Evolutionary conservation across 2,113 vertebrate genomes (phyloP), one percentile per base, ranked within the genome.

Genomic region (Rhea americana): DNA sequence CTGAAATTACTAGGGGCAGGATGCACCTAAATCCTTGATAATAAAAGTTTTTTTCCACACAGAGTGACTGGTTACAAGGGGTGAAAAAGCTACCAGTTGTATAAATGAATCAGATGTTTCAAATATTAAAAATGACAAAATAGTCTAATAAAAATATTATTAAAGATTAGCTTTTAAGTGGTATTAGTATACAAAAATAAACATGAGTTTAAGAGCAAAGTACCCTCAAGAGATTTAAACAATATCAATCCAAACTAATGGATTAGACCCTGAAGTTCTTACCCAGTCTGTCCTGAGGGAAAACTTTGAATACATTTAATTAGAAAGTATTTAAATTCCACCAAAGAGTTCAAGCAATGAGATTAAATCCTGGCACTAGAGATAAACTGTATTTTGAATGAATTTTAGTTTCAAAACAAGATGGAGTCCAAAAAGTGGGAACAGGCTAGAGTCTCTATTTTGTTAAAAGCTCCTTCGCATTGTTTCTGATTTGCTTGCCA

Each of bases 231-330:
- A 72, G 26, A 85, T 73, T 91, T 81, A 87, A 92, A 94, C 55
- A 79, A 48, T 68, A 94, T 37, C 77, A 88, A n/a, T 43, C 67
- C 39, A 86, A 94, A 80, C 82, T 56, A 86, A 87, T 35, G 35
- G 50, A 86, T 89, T 86, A 87, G 81, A 82, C 22, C 22, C 58
- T 82, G 76, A 93, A 91, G 67, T 93, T 66, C 47, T 73, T 85
- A 77, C 58, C 83, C 41, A 67, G 32, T 75, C 87, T 96, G 53
- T 77, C 77, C 80, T 26, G 16, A 84, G 55, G 63, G n/a, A 82
- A 95, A 95, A 87, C 55, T 79, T 45, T 39, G 50, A 90, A 85
- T 11, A 88, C 65, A 83, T 91, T 94, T 83, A 72, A 90, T 93
- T 72, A 87, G 59, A 86, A 95, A 92, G 12, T 82, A 75, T 83